Base-by-base conservation (phyloP, 1,140 invertebrate species). In the Pseudomyrmex concolor region DNA sequence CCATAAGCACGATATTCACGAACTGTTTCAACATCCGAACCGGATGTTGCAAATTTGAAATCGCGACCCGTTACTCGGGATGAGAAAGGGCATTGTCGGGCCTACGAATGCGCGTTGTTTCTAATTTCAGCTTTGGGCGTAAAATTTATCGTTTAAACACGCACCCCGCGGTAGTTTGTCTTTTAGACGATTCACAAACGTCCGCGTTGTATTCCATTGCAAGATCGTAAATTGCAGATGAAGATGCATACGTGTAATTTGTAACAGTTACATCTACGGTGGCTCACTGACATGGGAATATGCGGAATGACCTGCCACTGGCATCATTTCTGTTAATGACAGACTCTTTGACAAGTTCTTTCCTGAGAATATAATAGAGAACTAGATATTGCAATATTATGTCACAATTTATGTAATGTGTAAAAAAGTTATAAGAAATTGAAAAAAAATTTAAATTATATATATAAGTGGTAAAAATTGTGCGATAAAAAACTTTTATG, bases 1-100 rank as follows among this genome's bases (percentile, higher is more conserved):
- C 77, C 57, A 88, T 88, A 77, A 86, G 67, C 62, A 43, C 17
- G 55, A 54, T 17, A 70, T 73, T 60, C 76, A 59, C 34, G 13
- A n/a, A 10, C 68, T 48, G 64, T 66, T 76, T 17, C 71, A n/a
- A n/a, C n/a, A n/a, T n/a, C n/a, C n/a, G n/a, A n/a, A 71, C 51
- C 48, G 55, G 45, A 63, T 17, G 34, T 62, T 63, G 59, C 70
- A 54, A 86, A 84, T 86, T 86, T 77, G 54, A 54, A 82, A 82
- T 76, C 72, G n/a, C 59, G 19, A 19, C 17, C 25, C 17, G 63
- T 59, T 13, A 15, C n/a, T 22, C 66, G 54, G 43, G 54, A 10
- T 2, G 54, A 43, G 71, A 66, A 48, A 80, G 71, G 66, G 54
- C 43, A 80, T 80, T 80, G 76, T 80, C 55, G 10, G 43, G 43